A percentile compares a stretch with the other conserved stretches of the same genome.
Conservation (phyloP, 2,888 invertebrate genomes). For the Coelopa pilipes region DNA sequence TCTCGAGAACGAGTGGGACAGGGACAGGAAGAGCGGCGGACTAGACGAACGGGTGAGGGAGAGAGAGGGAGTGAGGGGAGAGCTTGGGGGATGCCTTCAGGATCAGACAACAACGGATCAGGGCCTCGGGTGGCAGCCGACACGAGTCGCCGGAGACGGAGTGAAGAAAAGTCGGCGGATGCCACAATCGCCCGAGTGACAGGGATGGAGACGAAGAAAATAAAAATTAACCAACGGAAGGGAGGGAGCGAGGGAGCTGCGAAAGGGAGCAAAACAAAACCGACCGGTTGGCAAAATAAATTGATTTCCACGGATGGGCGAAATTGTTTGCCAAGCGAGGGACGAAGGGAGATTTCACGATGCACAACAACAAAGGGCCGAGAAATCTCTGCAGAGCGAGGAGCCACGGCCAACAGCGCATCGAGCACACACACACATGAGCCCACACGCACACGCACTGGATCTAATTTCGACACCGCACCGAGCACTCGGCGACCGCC, state of each 20-base stretch:
- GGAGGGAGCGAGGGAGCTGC: too few species aligned
- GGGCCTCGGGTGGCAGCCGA: too few species aligned
- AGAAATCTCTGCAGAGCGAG: neutral
- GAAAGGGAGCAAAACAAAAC: neutral
- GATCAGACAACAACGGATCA: too few species aligned
- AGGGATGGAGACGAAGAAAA: neutral
- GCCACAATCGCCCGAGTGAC: neutral
- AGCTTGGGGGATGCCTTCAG: too few species aligned
- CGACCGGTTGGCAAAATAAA: neutral
- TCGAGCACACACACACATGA: neutral
- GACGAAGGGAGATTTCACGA: neutral
- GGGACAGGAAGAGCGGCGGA: too few species aligned
- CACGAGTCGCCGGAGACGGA: neutral
- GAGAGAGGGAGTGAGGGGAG: neutral
- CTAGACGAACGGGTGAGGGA: neutral
- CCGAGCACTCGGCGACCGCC: too few species aligned
- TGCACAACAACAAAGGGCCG: neutral
- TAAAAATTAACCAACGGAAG: neutral
- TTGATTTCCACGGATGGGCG: conserved; percentile 16
- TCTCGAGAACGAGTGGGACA: neutral
- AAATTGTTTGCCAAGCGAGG: conserved; percentile 12
- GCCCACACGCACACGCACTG: neutral
- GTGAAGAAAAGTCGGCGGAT: neutral
- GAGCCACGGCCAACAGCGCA: neutral
- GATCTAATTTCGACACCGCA: too few species aligned